Evolutionary conservation across 2,888 invertebrate species (phyloP), one percentile per base, ranked within the genome.

Genomic region (Athripsodes cinereus): DNA sequence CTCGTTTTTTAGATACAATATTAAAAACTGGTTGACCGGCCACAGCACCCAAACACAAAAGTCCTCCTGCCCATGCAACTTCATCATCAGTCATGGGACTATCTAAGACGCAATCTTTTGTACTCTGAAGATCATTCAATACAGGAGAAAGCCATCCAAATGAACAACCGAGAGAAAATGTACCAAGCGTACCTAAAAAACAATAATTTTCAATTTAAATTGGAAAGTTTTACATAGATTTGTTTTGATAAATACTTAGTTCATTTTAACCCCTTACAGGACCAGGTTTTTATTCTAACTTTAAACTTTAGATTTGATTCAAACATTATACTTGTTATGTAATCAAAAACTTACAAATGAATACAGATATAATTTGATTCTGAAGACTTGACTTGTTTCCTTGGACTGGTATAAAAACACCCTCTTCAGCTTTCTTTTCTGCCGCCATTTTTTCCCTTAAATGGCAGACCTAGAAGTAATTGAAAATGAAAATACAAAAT

Each of bases 141-240:
- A 60, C 58, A 5, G 64, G 61, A 10, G 64, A 64, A 11, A 62
- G 35, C 65, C 65, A 65, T 18, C 64, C 62, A 2, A 65, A 52
- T 2, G 54, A 55, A 3, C 59, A 51, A n/a, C 64, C 65, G n/a
- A 60, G 59, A 16, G 60, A 49, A 31, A 64, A 63, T 18, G 60
- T 46, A 2, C 61, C 59, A 19, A 61, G 20, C 16, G 57, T 61
- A 16, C 60, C 63, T 63, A 40, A 16, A 54, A 18, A 47, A 2
- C 11, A 20, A 26, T 6, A 26, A 26, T 26, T 26, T n/a, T n/a
- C n/a, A n/a, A 26, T 6, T 26, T 6, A 26, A 26, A 26, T 26
- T 26, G 26, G 26, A 26, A 6, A n/a, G n/a, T n/a, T n/a, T n/a
- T n/a, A n/a, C n/a, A n/a, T n/a, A n/a, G n/a, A n/a, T n/a, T n/a